phyloP scores from a whole-genome alignment of 2,888 invertebrate genomes.

The Plagodis dolabraria region DNA sequence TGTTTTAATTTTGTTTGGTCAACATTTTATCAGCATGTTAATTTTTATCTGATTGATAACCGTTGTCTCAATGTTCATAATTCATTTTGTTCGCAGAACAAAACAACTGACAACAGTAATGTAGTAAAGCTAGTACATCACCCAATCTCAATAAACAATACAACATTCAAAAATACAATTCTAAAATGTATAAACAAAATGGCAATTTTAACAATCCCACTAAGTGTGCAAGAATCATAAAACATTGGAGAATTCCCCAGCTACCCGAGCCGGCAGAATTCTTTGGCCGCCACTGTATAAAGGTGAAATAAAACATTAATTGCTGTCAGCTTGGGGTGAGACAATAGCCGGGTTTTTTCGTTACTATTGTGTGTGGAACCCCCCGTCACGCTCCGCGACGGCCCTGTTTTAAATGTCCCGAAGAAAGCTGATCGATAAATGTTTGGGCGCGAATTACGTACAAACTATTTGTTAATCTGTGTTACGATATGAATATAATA shows the following conservation, averaged over 20 bases:
- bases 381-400: constrained; percentile 67
- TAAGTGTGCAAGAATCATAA: constrained; percentile 25
- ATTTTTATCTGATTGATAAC: too few species aligned
- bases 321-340: constrained; percentile 73
- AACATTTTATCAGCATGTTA: too few species aligned
- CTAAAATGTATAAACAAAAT: too few species aligned
- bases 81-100: too few species aligned
- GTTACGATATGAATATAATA: constrained; percentile 26
- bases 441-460: constrained; percentile 25
- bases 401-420: constrained; percentile 49
- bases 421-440: constrained; percentile 47
- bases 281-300: constrained; percentile 56
- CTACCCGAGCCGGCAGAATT: constrained; percentile 44
- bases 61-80: too few species aligned
- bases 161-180: too few species aligned
- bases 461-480: not conserved
- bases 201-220: constrained; percentile 15
- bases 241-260: constrained; percentile 35
- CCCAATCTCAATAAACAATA: too few species aligned
- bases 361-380: constrained; percentile 74
- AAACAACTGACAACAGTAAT: too few species aligned
- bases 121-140: too few species aligned
- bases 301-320: constrained; percentile 80
- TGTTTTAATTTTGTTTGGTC: too few species aligned
- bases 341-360: constrained; percentile 71